Evolutionary conservation across 23 tunicate genomes (phyloP), one percentile per base, ranked within the genome.

Genomic region (Halocynthia roretzi): DNA sequence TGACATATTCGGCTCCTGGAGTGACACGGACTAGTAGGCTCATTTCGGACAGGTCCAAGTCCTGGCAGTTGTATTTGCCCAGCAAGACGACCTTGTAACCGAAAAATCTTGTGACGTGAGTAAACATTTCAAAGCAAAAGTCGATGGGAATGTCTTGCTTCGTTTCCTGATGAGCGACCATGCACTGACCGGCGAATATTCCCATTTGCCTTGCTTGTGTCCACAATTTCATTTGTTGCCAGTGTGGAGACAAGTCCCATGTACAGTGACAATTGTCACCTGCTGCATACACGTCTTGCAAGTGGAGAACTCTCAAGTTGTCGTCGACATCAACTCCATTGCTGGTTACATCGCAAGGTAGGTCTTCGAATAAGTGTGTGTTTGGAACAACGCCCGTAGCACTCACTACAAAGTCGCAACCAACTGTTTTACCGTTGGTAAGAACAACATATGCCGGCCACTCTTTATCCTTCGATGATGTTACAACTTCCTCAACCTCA

Each of bases 121-220:
- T 80, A 77, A 91, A 91, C 6, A 91, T 72, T 22, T 87, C 89
- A 70, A 91, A 91, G 70, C 97, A 91, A 8, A 91, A 85, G 62
- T 91, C 88, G 11, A 51, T 64, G 8, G 82, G 83, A 7, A 81
- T 60, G 51, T 83, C 76, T 11, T 53, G n/a, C 5, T 54, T 61
- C 5, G 48, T 22, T 72, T 72, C 86, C 20, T 49, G 51, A 63
- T 89, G 84, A 18, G 52, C 53, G 5, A 70, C 61, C 87, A 91
- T 91, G 65, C 97, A 91, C 54, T 77, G 86, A 7, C 90, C 90
- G 6, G 97, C 87, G 60, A 84, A 91, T 52, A 76, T 67, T 14
- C 97, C 97, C 97, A 91, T 91, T 51, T 91, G 97, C 50, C 97
- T 68, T 6, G 97, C 97, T 58, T 91, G 97, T 6, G 87, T 91